Base-by-base conservation (phyloP, 1,140 invertebrate genomes). In the Chrysomallon squamiferum region DNA sequence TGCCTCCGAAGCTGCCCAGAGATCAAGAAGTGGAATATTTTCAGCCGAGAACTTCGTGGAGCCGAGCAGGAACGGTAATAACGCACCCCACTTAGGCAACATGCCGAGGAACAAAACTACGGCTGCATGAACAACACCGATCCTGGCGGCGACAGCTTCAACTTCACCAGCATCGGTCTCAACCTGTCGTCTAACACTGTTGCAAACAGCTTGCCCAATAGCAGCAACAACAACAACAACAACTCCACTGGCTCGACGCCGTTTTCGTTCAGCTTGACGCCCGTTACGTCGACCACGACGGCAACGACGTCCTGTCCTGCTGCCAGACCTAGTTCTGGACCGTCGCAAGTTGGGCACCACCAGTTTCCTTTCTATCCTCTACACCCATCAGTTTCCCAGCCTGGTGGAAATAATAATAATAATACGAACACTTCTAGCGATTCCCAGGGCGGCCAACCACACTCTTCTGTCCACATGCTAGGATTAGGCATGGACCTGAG, bases 31-130 rank as follows among this genome's bases (percentile, higher is more conserved):
- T 41, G 65, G 72, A 47, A 74, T 76, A 47, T 81, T 73, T 66
- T 85, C 81, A 35, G 84, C 82, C 15, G 84, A 84, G 32, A 85
- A 78, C 68, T 78, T 84, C 69, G 77, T 83, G 22, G 81, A 82
- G 33, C 73, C 76, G 11, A 78, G 72, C 50, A 62, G 64, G 59
- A 74, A 71, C 54, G 66, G 69, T 47, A 50, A 54, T 29, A 47
- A 27, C 33, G 27, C 56, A 45, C 49, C 59, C 22, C 63, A 70
- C 29, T n/a, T 58, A 50, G 30, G 45, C 18, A 32, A 59, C 3
- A 35, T 33, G 13, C 9, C 63, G 32, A 63, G 49, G 11, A 13
- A 60, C n/a, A 65, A 59, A 45, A 29, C 32, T 54, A 54, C 13
- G 43, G 58, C 38, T 45, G 41, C 5, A 64, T 57, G 47, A 27